Percentiles rank a stretch among this genome's conserved stretches.
Evolutionary conservation across 1,140 invertebrate genomes (phyloP).

Genomic region (Euwallacea similis): DNA sequence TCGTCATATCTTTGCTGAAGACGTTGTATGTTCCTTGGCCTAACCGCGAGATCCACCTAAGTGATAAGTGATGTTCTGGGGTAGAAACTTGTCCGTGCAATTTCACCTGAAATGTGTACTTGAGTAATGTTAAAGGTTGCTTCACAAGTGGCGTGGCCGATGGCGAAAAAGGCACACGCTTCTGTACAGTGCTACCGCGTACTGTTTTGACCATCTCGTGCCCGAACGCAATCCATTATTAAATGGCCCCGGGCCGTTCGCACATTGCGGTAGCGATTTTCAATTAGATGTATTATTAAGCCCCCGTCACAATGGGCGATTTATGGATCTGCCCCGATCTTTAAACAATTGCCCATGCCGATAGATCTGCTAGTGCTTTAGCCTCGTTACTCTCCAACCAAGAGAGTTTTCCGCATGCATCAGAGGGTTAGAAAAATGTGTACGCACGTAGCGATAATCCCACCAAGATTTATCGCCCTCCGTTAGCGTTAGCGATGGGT

Average conservation of each 20-base stretch:
- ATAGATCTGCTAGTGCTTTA: background rate
- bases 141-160: background rate
- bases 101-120: no score
- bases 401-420: background rate
- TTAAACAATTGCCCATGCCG: background rate
- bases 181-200: conserved; percentile 13
- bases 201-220: conserved; percentile 35
- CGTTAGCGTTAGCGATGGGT: conserved; percentile 7
- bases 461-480: conserved; percentile 1
- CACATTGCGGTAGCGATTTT: conserved; percentile 43
- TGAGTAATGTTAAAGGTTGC: no score
- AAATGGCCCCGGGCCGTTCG: conserved; percentile 34
- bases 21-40: no score
- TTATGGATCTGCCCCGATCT: conserved; percentile 36
- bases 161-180: conserved; percentile 22
- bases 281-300: conserved; percentile 45
- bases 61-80: no score
- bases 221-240: conserved; percentile 37
- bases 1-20: no score
- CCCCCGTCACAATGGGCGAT: conserved; percentile 35
- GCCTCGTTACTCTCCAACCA: background rate
- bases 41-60: no score
- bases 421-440: no score
- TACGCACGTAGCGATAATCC: background rate
- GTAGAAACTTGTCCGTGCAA: no score